These are phyloP conservation scores for Mechanitis mazaeus DNA, from an alignment of 2,888 invertebrate species.

Conservation along the genomic window DNA sequence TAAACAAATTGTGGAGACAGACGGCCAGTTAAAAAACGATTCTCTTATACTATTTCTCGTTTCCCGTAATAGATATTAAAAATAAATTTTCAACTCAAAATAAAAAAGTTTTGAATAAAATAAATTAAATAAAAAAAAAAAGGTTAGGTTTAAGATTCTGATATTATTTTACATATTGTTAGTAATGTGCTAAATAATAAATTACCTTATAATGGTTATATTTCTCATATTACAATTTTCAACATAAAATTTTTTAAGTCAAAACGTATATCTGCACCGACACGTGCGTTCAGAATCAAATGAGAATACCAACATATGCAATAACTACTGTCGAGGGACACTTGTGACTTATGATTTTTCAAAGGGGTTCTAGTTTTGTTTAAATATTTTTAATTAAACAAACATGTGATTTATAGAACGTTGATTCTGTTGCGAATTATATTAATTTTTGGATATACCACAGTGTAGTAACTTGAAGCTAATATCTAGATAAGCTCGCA, in stretches of 20 bases:
- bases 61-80: not conserved
- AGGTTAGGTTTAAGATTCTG: too few species aligned
- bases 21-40: conserved; percentile 37
- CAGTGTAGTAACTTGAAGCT: not conserved
- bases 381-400: too few species aligned
- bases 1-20: conserved; percentile 48
- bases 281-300: conserved; percentile 50
- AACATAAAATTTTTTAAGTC: conserved; percentile 26
- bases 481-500: not conserved
- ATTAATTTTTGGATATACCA: conserved; percentile 8
- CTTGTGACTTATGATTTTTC: conserved; percentile 21
- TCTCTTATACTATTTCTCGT: conserved; percentile 1
- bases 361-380: conserved; percentile 11
- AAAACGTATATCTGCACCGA: conserved; percentile 43
- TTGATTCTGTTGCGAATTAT: too few species aligned
- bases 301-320: conserved; percentile 52
- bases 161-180: too few species aligned
- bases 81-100: too few species aligned
- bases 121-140: too few species aligned
- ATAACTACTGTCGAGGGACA: conserved; percentile 41
- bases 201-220: too few species aligned
- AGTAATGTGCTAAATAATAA: too few species aligned
- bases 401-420: too few species aligned
- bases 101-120: too few species aligned
- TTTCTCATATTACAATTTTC: too few species aligned